phyloP scores from a whole-genome alignment of 2,797 vertebrate species.

The Pangasius krempfi region DNA sequence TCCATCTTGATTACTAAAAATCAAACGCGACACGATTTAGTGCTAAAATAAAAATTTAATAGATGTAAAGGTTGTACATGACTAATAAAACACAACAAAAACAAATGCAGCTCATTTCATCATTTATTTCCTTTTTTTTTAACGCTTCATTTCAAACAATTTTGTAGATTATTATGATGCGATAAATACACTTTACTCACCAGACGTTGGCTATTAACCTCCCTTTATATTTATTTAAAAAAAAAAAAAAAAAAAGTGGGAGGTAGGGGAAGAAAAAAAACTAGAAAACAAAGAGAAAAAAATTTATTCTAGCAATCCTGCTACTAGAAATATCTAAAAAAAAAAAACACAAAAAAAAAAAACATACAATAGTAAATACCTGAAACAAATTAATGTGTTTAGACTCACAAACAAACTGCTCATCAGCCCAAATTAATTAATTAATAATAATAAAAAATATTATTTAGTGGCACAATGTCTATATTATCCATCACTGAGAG shows the following conservation, averaged over 20 bases:
- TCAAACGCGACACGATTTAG: no score
- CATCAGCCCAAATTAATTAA: not conserved
- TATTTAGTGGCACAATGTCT: not conserved
- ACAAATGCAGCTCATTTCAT: not conserved
- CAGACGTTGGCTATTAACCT: not conserved
- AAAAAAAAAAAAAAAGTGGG: not conserved
- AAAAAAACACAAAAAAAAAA: not conserved
- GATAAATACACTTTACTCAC: not conserved
- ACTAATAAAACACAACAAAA: not conserved
- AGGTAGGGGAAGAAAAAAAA: constrained; percentile 7
- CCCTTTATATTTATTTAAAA: not conserved
- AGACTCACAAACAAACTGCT: constrained; percentile 9
- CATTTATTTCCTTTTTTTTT: not conserved
- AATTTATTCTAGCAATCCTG: constrained; percentile 41
- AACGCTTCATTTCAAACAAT: not conserved
- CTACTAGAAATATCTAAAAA: constrained; percentile 28
- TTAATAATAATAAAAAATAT: not conserved
- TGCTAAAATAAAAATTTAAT: no score
- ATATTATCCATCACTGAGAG: not conserved
- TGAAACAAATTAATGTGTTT: constrained; percentile 28
- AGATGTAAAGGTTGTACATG: not conserved
- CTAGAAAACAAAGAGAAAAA: not conserved
- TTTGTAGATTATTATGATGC: not conserved
- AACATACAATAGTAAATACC: constrained; percentile 7
- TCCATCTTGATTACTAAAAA: no score